phyloP scores from a whole-genome alignment of 2,888 invertebrate species.

The Heliconius sara region DNA sequence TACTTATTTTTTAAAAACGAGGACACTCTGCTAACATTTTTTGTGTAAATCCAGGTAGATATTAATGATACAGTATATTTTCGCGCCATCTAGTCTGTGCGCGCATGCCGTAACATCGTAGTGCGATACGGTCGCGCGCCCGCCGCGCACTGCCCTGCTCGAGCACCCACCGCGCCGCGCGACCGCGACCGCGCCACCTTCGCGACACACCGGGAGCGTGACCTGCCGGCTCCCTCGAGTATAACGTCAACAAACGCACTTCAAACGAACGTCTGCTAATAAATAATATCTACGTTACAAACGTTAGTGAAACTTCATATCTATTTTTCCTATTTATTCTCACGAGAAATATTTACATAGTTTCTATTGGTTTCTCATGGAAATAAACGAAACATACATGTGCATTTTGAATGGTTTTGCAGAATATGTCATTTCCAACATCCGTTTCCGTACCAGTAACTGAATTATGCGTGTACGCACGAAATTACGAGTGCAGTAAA shows the following conservation, averaged over 20 bases:
- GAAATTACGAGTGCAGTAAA: slow-evolving; percentile 46
- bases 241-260: not conserved
- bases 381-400: not conserved
- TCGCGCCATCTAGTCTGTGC: slow-evolving; percentile 59
- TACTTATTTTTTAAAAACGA: slow-evolving; percentile 52
- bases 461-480: slow-evolving; percentile 28
- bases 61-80: slow-evolving; percentile 40
- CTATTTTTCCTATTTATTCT: no score
- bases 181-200: slow-evolving; percentile 54
- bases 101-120: slow-evolving; percentile 48
- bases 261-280: not conserved
- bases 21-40: slow-evolving; percentile 51
- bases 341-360: not conserved
- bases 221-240: slow-evolving; percentile 49
- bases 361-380: not conserved
- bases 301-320: not conserved
- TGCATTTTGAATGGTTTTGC: not conserved
- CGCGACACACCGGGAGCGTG: slow-evolving; percentile 46
- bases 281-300: not conserved
- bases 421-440: slow-evolving; percentile 24
- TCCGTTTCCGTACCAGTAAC: slow-evolving; percentile 28
- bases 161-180: not conserved
- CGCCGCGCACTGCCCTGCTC: slow-evolving; percentile 71
- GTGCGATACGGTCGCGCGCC: slow-evolving; percentile 75
- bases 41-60: slow-evolving; percentile 34